Conservation (phyloP, 1,140 invertebrate species). For the Uloborus diversus region DNA sequence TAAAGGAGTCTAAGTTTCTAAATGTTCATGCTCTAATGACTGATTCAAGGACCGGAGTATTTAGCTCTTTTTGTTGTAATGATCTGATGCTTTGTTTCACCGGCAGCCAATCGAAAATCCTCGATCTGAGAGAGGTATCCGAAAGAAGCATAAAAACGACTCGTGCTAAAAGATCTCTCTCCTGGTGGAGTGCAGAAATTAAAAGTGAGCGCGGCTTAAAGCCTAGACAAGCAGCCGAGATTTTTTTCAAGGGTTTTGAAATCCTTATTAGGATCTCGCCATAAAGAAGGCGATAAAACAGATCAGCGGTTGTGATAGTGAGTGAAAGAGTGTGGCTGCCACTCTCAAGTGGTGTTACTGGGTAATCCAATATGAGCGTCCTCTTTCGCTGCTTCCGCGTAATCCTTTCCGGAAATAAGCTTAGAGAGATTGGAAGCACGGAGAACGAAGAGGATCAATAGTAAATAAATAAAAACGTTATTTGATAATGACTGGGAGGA, state of each 20-base stretch:
- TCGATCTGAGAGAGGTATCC: too few relatives aligned
- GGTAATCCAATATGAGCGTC: conserved; percentile 56
- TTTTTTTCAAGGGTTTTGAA: background rate
- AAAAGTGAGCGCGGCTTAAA: background rate
- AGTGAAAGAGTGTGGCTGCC: conserved; percentile 32
- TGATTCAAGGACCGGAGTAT: too few relatives aligned
- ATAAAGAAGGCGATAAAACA: conserved; percentile 38
- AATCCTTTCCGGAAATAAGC: conserved; percentile 57
- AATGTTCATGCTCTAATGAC: too few relatives aligned
- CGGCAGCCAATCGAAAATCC: too few relatives aligned
- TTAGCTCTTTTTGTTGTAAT: too few relatives aligned
- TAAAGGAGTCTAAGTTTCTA: too few relatives aligned
- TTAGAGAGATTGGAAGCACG: conserved; percentile 43
- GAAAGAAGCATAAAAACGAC: too few relatives aligned
- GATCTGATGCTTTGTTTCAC: too few relatives aligned
- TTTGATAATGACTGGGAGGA: conserved; percentile 57
- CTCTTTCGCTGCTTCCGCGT: conserved; percentile 32
- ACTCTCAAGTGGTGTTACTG: conserved; percentile 51
- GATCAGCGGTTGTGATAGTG: conserved; percentile 52
- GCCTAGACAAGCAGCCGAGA: background rate
- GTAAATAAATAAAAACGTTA: conserved; percentile 58
- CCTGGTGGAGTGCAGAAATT: background rate
- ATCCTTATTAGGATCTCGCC: conserved; percentile 36
- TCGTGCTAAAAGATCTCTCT: too few relatives aligned
- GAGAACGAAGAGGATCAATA: conserved; percentile 45